A percentile compares a stretch with the other conserved stretches of the same genome.
These are phyloP conservation scores for Pasiphila rectangulata DNA, from an alignment of 2,888 invertebrate genomes.

Conservation along the genomic window DNA sequence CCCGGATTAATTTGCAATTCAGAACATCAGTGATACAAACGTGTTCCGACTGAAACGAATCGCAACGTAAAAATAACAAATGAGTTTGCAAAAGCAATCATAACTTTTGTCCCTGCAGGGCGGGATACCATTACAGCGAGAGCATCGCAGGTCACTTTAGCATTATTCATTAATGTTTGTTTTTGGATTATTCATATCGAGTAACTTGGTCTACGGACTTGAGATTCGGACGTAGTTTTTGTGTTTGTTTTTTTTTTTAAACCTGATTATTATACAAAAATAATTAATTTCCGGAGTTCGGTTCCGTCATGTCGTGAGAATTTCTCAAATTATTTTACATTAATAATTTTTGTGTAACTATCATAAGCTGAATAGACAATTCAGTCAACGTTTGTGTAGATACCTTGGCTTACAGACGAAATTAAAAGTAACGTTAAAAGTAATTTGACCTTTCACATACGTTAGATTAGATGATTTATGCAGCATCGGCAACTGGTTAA, in stretches of 20 bases:
- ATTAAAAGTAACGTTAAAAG: no score
- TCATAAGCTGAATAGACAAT: no score
- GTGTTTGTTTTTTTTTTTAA: not conserved
- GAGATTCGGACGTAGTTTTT: conserved; percentile 8
- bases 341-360: no score
- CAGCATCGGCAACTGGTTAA: no score
- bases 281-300: no score
- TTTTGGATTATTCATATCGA: conserved; percentile 31
- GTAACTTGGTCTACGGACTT: conserved; percentile 20
- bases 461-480: no score
- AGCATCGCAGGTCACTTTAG: conserved; percentile 33
- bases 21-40: conserved; percentile 30
- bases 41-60: conserved; percentile 34
- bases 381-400: no score
- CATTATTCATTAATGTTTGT: conserved; percentile 33
- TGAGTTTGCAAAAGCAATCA: conserved; percentile 39
- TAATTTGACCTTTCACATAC: no score
- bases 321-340: no score
- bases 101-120: conserved; percentile 37
- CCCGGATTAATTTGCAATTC: conserved; percentile 31
- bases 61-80: conserved; percentile 38
- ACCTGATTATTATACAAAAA: not conserved
- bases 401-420: no score
- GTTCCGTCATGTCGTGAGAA: no score
- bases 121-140: conserved; percentile 24